Evolutionary conservation across 2,113 vertebrate genomes (phyloP).

Genomic region (Syngnathus typhle): DNA sequence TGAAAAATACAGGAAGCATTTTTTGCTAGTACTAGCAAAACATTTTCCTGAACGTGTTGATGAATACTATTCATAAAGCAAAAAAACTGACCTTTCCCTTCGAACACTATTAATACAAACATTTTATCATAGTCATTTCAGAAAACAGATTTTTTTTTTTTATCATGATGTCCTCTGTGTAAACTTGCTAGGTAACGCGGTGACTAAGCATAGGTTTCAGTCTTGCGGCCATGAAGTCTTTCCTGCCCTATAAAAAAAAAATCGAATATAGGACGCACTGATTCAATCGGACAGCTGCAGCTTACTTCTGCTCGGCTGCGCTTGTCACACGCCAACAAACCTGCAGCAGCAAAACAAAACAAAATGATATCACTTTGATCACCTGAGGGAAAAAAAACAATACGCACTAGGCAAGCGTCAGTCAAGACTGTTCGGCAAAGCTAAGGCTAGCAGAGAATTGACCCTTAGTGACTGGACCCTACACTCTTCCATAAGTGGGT

Average conservation of each 20-base stretch:
- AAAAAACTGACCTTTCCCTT: too few relatives aligned
- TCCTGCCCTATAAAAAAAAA: conserved; percentile 10
- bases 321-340: conserved; percentile 1
- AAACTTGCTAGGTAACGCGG: neutral
- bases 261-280: neutral
- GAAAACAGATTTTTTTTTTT: too few relatives aligned
- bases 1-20: neutral
- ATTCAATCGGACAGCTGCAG: neutral
- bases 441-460: neutral
- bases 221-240: conserved; percentile 17
- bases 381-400: neutral
- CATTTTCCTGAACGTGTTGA: too few relatives aligned
- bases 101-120: too few relatives aligned
- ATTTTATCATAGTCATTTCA: too few relatives aligned
- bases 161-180: too few relatives aligned
- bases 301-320: conserved; percentile 14
- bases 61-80: too few relatives aligned
- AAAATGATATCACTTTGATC: neutral
- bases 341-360: conserved; percentile 2
- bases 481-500: neutral
- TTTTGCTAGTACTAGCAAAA: neutral
- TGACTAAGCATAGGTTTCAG: neutral
- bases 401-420: neutral
- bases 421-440: neutral
- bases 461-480: neutral